phyloP scores from a whole-genome alignment of 2,888 invertebrate species.

The Adela reaumurella region DNA sequence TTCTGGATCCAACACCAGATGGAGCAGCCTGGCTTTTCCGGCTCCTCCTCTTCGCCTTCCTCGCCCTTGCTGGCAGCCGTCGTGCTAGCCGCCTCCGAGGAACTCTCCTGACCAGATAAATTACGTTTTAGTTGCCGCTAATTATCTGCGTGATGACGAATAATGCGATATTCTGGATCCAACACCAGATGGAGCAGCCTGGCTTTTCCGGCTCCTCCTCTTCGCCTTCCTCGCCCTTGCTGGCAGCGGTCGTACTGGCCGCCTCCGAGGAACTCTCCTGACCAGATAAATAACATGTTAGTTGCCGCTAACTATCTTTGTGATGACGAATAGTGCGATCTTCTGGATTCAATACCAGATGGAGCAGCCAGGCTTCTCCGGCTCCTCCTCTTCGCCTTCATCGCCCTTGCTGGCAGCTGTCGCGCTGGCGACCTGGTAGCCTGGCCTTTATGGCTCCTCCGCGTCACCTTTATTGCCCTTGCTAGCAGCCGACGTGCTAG shows the following conservation, averaged over 20 bases:
- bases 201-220: constrained; percentile 35
- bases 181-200: constrained; percentile 49
- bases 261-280: not conserved
- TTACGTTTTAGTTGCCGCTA: constrained; percentile 23
- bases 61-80: constrained; percentile 14
- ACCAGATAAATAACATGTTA: constrained; percentile 6
- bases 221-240: constrained; percentile 31
- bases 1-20: constrained; percentile 56
- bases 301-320: constrained; percentile 39
- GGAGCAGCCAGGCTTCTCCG: constrained; percentile 35
- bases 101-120: constrained; percentile 30
- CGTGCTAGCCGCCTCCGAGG: constrained; percentile 25
- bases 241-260: constrained; percentile 9
- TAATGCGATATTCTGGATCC: constrained; percentile 51
- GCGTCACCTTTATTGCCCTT: constrained; percentile 37
- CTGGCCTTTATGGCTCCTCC: no score
- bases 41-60: constrained; percentile 41
- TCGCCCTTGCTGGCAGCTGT: constrained; percentile 14
- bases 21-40: constrained; percentile 35
- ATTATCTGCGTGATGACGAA: constrained; percentile 46
- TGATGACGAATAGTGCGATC: constrained; percentile 47
- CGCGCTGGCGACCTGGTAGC: no score
- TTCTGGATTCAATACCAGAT: constrained; percentile 56
- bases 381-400: constrained; percentile 41
- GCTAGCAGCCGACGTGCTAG: constrained; percentile 3